A percentile compares a stretch with the other conserved stretches of the same genome.
These are phyloP conservation scores for Zoanthus solanderi DNA, from an alignment of 92 coral and sea anemone species.

Conservation along the genomic window DNA sequence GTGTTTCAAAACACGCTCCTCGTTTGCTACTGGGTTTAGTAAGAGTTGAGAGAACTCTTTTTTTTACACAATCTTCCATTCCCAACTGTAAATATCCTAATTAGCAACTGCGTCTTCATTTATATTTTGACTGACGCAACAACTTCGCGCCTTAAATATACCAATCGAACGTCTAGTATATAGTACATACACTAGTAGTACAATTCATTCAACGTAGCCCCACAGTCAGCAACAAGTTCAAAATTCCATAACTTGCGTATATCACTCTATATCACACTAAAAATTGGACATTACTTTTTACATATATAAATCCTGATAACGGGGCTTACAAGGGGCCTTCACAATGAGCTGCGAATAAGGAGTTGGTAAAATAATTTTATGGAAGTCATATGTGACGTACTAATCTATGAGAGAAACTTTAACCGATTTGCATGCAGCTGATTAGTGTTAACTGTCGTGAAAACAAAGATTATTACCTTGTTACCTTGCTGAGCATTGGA, in stretches of 20 bases:
- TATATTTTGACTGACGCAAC: neutral
- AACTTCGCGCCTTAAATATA: neutral
- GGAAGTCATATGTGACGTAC: no score
- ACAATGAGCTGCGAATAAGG: no score
- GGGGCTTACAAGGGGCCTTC: no score
- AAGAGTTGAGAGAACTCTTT: conserved; percentile 10
- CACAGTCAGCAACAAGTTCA: neutral
- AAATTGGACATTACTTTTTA: neutral
- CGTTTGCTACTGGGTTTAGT: conserved; percentile 4
- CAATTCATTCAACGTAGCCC: neutral
- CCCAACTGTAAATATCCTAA: neutral
- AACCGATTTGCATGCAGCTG: no score
- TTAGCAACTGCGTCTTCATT: neutral
- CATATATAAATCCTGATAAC: no score
- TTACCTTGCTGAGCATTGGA: no score
- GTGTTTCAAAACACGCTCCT: neutral
- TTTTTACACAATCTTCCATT: neutral
- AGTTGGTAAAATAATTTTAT: no score
- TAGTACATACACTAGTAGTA: neutral
- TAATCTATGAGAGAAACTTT: no score
- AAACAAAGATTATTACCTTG: no score
- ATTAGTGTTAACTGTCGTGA: no score
- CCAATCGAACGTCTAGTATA: neutral
- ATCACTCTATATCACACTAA: neutral
- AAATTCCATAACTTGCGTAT: no score